A percentile compares a stretch with the other conserved stretches of the same genome.
Evolutionary conservation across 1,140 invertebrate species (phyloP).

Genomic region (Brachionus sp.): DNA sequence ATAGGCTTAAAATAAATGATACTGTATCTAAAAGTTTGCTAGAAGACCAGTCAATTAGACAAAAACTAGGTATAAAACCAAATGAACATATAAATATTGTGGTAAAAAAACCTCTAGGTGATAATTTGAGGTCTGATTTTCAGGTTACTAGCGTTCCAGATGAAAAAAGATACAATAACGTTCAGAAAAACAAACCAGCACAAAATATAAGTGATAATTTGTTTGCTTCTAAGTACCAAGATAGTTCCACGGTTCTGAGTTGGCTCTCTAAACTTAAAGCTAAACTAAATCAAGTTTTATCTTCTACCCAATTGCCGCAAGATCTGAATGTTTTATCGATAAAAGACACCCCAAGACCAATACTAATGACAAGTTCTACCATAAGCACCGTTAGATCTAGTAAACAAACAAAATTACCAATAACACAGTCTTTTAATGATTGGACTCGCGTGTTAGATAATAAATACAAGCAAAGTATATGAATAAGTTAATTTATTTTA

Average conservation of each 20-base stretch:
- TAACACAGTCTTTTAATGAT: neutral
- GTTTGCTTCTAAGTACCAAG: neutral
- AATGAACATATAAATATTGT: slow-evolving; percentile 17
- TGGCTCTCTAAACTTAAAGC: slow-evolving; percentile 43
- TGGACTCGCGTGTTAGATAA: slow-evolving; percentile 40
- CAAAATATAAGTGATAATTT: neutral
- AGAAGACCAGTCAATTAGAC: neutral
- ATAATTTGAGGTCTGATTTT: neutral
- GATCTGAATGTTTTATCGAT: neutral
- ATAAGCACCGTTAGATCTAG: neutral
- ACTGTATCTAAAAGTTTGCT: slow-evolving; percentile 3
- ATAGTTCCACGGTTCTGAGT: neutral
- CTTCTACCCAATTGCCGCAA: slow-evolving; percentile 2
- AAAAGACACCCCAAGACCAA: neutral
- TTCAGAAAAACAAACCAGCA: neutral
- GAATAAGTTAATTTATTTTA: neutral
- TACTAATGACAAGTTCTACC: neutral
- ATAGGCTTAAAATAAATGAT: slow-evolving; percentile 35
- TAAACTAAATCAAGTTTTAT: slow-evolving; percentile 4
- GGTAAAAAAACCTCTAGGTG: neutral
- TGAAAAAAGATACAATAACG: neutral
- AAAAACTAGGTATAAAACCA: slow-evolving; percentile 16
- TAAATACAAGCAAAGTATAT: neutral
- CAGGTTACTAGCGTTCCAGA: neutral
- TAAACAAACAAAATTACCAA: neutral